Evolutionary conservation across 1,140 invertebrate species (phyloP).

Genomic region (Drosophila tristis): DNA sequence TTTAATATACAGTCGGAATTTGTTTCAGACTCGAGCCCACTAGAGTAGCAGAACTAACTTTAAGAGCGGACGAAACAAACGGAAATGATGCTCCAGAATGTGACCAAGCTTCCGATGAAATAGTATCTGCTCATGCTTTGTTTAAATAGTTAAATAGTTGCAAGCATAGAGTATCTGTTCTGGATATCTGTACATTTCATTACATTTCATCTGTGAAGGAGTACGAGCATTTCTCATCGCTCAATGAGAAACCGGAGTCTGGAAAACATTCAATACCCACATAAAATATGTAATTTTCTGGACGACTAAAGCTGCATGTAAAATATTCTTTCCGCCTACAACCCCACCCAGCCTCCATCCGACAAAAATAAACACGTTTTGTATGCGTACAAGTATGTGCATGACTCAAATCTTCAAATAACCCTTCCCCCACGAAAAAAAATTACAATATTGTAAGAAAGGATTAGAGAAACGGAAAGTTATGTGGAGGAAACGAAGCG

Average conservation of each 20-base stretch:
- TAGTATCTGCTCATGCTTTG: background rate
- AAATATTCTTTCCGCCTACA: slow-evolving; percentile 32
- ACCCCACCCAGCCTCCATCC: slow-evolving; percentile 1
- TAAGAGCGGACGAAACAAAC: background rate
- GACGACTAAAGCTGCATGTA: slow-evolving; percentile 33
- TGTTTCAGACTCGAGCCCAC: background rate
- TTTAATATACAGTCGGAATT: slow-evolving; percentile 49
- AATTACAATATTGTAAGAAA: slow-evolving; percentile 25
- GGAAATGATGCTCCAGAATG: slow-evolving; percentile 6
- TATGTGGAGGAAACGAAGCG: slow-evolving; percentile 2
- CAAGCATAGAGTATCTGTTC: slow-evolving; percentile 1
- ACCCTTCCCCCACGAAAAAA: background rate
- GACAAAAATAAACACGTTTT: too few species aligned
- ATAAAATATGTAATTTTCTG: slow-evolving; percentile 38
- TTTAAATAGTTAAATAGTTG: slow-evolving; percentile 26
- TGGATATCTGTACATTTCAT: slow-evolving; percentile 33
- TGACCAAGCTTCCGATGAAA: slow-evolving; percentile 7
- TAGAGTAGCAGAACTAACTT: too few species aligned
- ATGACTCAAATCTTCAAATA: too few species aligned
- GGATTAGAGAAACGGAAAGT: slow-evolving; percentile 14
- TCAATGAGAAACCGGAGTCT: background rate
- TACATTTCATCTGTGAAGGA: slow-evolving; percentile 21
- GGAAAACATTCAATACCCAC: slow-evolving; percentile 19
- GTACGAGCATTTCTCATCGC: background rate
- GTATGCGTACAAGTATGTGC: too few species aligned